These are phyloP conservation scores for Ridgeia piscesae DNA, from an alignment of 1,140 invertebrate species.

Conservation along the genomic window DNA sequence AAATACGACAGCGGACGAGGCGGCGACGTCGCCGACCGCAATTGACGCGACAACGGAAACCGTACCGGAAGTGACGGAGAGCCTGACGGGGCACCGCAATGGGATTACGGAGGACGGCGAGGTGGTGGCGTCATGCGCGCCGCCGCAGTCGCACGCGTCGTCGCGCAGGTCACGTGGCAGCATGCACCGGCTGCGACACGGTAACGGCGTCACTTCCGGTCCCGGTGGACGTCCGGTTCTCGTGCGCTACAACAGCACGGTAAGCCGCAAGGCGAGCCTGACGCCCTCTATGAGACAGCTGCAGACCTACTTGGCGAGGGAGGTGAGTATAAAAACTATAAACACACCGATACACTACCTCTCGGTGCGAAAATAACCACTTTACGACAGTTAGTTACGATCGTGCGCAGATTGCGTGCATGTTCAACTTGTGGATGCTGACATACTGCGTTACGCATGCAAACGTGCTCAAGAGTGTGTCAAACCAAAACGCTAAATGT, in stretches of 20 bases:
- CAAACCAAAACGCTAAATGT: background rate
- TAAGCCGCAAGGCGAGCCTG: background rate
- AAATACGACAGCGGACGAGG: background rate
- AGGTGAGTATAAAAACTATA: background rate
- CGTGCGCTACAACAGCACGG: background rate
- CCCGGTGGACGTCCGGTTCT: background rate
- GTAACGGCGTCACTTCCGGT: background rate
- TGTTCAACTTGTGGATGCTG: background rate
- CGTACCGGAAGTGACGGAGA: background rate
- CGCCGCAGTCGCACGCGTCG: background rate
- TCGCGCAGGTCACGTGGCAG: conserved; percentile 2
- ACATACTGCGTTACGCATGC: background rate
- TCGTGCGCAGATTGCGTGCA: background rate
- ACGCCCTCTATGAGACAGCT: background rate
- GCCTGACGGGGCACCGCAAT: background rate
- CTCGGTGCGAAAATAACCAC: background rate
- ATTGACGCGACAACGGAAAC: background rate
- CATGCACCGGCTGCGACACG: background rate
- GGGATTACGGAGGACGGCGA: background rate
- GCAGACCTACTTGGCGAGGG: background rate
- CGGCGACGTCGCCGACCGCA: background rate
- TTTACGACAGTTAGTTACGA: background rate
- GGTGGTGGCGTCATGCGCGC: background rate
- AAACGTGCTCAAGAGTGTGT: background rate
- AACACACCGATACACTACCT: background rate